These are phyloP conservation scores for Formicarius rufipectus DNA, from an alignment of 2,113 vertebrate genomes.

Conservation along the genomic window DNA sequence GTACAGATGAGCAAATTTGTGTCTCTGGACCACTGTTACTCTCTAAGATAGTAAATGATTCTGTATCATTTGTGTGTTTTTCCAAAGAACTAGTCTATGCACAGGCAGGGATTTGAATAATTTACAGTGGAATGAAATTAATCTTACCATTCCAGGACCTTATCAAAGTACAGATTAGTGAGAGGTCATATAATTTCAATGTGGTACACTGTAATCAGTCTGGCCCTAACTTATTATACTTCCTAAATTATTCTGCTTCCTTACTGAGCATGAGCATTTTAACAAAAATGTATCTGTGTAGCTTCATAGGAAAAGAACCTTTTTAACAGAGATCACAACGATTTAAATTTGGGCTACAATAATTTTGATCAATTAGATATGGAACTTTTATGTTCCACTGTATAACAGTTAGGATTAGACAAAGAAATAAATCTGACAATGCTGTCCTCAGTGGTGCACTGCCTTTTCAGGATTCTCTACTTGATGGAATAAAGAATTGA, in stretches of 20 bases:
- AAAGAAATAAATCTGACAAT: not conserved
- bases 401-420: not conserved
- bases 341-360: not conserved
- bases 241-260: not conserved
- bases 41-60: not conserved
- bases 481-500: not conserved
- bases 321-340: not conserved
- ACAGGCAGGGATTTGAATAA: slow-evolving; percentile 43
- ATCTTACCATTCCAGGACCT: slow-evolving; percentile 14
- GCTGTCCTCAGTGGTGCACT: not conserved
- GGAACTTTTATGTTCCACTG: not conserved
- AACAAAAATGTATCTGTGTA: not conserved
- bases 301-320: not conserved
- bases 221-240: not conserved
- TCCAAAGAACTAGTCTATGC: not conserved
- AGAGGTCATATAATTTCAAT: slow-evolving; percentile 33
- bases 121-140: slow-evolving; percentile 40
- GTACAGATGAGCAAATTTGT: not conserved
- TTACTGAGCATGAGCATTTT: not conserved
- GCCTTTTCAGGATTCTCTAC: not conserved
- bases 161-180: slow-evolving; percentile 56
- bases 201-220: not conserved
- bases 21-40: not conserved
- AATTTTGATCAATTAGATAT: not conserved
- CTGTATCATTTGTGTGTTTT: not conserved